phyloP scores from a whole-genome alignment of 2,888 invertebrate genomes.

The Chaetoderma sp. region DNA sequence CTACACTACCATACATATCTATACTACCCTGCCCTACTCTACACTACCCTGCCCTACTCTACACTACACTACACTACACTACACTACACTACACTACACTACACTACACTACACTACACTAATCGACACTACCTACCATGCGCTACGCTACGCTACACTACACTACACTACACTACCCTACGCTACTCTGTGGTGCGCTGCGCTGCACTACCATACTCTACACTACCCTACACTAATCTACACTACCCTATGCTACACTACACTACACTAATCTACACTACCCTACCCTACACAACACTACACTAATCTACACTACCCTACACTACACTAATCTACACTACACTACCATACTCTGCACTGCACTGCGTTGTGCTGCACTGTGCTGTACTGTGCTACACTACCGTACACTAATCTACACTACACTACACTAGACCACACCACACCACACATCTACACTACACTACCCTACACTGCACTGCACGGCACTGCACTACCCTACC shows the following conservation, averaged over 20 bases:
- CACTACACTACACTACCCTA: constrained; percentile 17
- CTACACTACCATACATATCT: constrained; percentile 11
- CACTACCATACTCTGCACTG: no score
- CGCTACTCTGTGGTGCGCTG: constrained; percentile 4
- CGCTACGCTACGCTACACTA: constrained; percentile 9
- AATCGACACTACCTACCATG: constrained; percentile 13
- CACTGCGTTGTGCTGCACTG: no score
- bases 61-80: constrained; percentile 21
- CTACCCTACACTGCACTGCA: no score
- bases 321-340: no score
- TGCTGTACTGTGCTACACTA: no score
- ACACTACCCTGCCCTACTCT: constrained; percentile 18
- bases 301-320: no score
- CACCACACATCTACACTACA: no score
- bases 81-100: constrained; percentile 15
- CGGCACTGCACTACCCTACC: no score
- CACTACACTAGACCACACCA: no score
- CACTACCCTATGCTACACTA: constrained; percentile 15
- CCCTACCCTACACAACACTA: no score
- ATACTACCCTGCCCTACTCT: constrained; percentile 13
- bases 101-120: constrained; percentile 21
- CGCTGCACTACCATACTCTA: no score
- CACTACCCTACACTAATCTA: constrained; percentile 10
- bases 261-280: constrained; percentile 5
- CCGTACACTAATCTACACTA: no score